These are phyloP conservation scores for Cryptus armator DNA, from an alignment of 2,888 invertebrate genomes.

Conservation along the genomic window DNA sequence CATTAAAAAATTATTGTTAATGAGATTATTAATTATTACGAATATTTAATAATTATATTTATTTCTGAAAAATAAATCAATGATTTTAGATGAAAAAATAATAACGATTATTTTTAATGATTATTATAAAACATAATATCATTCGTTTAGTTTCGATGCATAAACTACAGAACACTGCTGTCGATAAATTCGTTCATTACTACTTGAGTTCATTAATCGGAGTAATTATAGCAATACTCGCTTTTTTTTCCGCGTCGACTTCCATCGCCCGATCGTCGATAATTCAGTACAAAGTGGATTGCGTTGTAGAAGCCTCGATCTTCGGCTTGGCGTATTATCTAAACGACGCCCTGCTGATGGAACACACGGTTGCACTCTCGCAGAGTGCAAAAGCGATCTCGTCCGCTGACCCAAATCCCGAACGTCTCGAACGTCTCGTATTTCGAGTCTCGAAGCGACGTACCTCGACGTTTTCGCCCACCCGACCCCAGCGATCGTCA, in stretches of 20 bases:
- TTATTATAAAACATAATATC: too few relatives aligned
- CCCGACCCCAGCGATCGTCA: conserved; percentile 4
- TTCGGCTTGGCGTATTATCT: conserved; percentile 51
- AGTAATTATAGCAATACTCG: conserved; percentile 37
- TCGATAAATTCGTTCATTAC: neutral
- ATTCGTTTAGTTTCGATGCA: neutral
- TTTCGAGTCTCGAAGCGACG: conserved; percentile 46
- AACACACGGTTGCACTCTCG: neutral
- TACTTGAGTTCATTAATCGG: conserved; percentile 30
- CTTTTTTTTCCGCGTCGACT: conserved; percentile 13
- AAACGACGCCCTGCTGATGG: conserved; percentile 46
- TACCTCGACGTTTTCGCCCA: neutral
- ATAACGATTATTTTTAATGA: too few relatives aligned
- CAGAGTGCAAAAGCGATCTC: conserved; percentile 40
- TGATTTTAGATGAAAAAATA: too few relatives aligned
- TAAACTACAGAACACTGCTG: neutral
- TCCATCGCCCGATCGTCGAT: conserved; percentile 5
- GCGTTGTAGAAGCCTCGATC: conserved; percentile 37
- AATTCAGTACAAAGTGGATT: conserved; percentile 60
- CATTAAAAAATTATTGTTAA: too few relatives aligned
- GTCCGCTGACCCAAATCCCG: conserved; percentile 35
- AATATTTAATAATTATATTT: too few relatives aligned
- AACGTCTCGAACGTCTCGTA: too few relatives aligned
- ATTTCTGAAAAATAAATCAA: too few relatives aligned
- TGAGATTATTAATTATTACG: too few relatives aligned